Conservation (phyloP, 2,888 invertebrate genomes). For the Cantharis rufa region DNA sequence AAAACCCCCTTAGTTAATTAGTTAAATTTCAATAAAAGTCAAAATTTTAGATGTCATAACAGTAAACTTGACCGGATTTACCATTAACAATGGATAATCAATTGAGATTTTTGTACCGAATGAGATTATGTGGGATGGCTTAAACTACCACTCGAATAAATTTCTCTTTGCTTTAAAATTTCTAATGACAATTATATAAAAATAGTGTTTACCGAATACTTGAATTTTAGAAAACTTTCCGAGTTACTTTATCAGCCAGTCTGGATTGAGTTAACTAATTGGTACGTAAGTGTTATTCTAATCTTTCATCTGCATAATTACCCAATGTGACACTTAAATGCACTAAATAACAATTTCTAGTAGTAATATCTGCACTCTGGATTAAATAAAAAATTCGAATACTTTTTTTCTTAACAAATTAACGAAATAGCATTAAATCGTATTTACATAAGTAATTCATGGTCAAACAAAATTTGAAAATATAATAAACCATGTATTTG, state of each 20-base stretch:
- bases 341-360: not conserved
- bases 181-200: not conserved
- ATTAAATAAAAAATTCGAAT: not conserved
- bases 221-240: not conserved
- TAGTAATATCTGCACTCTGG: not conserved
- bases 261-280: not conserved
- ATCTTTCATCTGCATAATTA: not conserved
- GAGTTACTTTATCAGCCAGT: not conserved
- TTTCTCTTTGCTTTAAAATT: constrained; percentile 4
- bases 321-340: not conserved
- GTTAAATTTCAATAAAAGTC: not conserved
- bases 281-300: not conserved
- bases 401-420: not conserved
- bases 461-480: not conserved
- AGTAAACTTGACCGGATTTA: not conserved
- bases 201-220: not conserved
- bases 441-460: not conserved
- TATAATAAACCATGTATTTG: not conserved
- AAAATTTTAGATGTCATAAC: not conserved
- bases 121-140: not conserved
- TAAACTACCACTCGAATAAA: not conserved
- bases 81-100: not conserved
- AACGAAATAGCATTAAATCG: not conserved
- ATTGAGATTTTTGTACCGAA: not conserved
- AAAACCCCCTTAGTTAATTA: not conserved